Conservation (phyloP, 2,113 vertebrate genomes). For the Strigops habroptila region DNA sequence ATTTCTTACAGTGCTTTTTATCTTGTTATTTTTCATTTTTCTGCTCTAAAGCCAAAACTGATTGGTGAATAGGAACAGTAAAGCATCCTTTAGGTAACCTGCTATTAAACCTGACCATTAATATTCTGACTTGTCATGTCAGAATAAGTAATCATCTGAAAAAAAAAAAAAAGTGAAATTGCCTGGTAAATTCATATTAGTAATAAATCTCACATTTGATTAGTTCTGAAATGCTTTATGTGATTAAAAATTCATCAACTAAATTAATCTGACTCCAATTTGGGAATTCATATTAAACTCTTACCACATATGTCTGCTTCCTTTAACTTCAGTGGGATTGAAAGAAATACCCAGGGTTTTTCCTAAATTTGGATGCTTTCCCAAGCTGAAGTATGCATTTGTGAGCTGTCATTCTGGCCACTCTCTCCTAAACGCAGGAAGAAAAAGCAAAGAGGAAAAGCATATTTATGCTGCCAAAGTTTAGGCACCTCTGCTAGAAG, state of each 20-base stretch:
- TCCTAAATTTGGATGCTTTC: background rate
- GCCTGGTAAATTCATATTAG: background rate
- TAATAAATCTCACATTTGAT: background rate
- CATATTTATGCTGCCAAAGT: background rate
- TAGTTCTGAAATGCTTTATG: background rate
- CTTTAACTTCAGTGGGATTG: background rate
- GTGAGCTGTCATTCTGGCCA: background rate
- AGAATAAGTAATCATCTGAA: background rate
- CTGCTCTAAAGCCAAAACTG: background rate
- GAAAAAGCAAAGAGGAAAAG: background rate
- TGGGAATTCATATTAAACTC: background rate
- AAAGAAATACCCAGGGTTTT: background rate
- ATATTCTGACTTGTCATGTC: background rate
- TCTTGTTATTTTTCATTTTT: background rate
- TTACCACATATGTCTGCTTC: background rate
- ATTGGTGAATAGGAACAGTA: background rate
- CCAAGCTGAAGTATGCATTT: background rate
- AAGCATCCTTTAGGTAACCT: background rate
- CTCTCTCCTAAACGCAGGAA: background rate
- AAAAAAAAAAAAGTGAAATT: background rate
- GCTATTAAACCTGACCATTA: background rate
- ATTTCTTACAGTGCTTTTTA: background rate
- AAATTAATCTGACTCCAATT: background rate
- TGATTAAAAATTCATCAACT: background rate
- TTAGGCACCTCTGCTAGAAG: background rate